phyloP scores from a whole-genome alignment of 1,140 invertebrate species.

The Drosophila nebulosa region DNA sequence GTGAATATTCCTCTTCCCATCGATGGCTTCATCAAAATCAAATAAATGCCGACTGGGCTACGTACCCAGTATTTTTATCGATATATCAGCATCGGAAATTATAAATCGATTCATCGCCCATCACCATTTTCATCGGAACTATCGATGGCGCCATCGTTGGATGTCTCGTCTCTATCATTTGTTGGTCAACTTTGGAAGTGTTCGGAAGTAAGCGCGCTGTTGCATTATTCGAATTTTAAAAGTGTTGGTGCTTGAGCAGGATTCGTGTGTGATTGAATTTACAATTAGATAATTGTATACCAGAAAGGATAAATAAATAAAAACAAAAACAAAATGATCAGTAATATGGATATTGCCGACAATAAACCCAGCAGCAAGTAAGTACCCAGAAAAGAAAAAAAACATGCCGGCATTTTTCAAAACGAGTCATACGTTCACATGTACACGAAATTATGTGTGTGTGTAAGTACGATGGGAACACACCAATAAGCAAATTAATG shows the following conservation, averaged over 20 bases:
- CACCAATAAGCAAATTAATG: background rate
- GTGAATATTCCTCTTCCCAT: too few relatives aligned
- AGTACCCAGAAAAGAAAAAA: slow-evolving; percentile 39
- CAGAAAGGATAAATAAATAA: background rate
- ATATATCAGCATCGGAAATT: too few relatives aligned
- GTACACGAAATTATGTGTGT: slow-evolving; percentile 2
- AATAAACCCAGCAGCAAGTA: slow-evolving; percentile 75
- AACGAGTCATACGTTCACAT: background rate
- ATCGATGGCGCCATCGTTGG: too few relatives aligned
- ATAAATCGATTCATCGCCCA: too few relatives aligned
- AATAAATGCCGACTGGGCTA: too few relatives aligned
- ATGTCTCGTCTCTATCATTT: too few relatives aligned
- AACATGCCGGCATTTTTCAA: slow-evolving; percentile 36
- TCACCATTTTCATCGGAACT: too few relatives aligned
- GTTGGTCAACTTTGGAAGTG: background rate
- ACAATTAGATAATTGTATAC: background rate
- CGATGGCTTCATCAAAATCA: too few relatives aligned
- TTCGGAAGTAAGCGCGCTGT: background rate
- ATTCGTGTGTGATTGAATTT: slow-evolving; percentile 23
- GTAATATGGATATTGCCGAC: slow-evolving; percentile 65
- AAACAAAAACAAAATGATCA: slow-evolving; percentile 53
- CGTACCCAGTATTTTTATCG: too few relatives aligned
- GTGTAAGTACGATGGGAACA: background rate
- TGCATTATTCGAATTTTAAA: slow-evolving; percentile 9
- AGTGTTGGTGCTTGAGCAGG: slow-evolving; percentile 17